phyloP scores from a whole-genome alignment of 2,113 vertebrate genomes.

The Trichomycterus rosablanca region DNA sequence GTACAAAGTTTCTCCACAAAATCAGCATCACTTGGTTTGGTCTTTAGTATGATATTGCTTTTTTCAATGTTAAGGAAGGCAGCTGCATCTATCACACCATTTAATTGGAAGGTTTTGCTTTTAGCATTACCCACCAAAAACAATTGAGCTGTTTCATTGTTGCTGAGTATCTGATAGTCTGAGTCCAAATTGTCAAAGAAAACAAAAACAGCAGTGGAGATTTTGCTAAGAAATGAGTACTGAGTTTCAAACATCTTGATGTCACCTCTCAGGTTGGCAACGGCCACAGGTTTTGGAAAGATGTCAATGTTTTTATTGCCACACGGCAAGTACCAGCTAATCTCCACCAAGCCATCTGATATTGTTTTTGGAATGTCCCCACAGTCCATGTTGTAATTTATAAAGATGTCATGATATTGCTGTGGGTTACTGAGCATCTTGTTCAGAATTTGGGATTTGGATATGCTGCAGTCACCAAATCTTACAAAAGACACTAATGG shows the following conservation, averaged over 20 bases:
- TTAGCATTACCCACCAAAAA: not conserved
- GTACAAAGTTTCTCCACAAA: constrained; percentile 24
- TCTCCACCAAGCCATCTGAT: constrained; percentile 63
- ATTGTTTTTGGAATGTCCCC: constrained; percentile 54
- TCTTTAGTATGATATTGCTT: not conserved
- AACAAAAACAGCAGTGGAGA: constrained; percentile 63
- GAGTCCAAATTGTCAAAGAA: constrained; percentile 53
- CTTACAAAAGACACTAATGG: constrained; percentile 70
- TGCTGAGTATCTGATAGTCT: constrained; percentile 17
- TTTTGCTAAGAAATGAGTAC: constrained; percentile 60
- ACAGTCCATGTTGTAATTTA: constrained; percentile 47
- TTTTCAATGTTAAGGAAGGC: not conserved
- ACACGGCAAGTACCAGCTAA: constrained; percentile 64
- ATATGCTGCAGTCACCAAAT: constrained; percentile 52
- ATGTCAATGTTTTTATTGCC: constrained; percentile 32
- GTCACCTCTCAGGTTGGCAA: constrained; percentile 63
- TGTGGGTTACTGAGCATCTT: constrained; percentile 52
- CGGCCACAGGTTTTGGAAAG: constrained; percentile 55
- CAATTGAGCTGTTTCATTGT: constrained; percentile 36
- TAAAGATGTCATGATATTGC: constrained; percentile 53
- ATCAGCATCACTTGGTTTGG: constrained; percentile 30
- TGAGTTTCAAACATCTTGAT: constrained; percentile 49
- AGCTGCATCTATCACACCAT: not conserved
- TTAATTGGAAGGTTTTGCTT: constrained; percentile 17
- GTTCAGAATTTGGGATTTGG: constrained; percentile 67